A percentile compares a stretch with the other conserved stretches of the same genome.
Evolutionary conservation across 2,797 vertebrate genomes (phyloP).

Genomic region (Vipera latastei): DNA sequence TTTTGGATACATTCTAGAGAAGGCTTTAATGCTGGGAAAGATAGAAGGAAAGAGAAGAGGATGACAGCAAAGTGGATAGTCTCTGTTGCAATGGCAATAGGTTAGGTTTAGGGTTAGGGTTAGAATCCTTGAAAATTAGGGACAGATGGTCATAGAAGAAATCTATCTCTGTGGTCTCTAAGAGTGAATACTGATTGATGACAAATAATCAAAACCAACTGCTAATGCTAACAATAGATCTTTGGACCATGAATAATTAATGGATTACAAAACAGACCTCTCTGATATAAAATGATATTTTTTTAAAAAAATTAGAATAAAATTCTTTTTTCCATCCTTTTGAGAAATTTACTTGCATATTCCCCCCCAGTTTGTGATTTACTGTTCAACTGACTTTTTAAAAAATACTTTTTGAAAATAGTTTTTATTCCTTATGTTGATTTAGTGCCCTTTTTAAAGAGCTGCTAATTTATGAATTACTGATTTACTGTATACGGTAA

Average conservation of each 20-base stretch:
- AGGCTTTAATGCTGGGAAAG: background rate
- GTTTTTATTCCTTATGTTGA: background rate
- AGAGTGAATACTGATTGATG: background rate
- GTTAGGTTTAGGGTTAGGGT: background rate
- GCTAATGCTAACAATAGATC: background rate
- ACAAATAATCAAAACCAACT: background rate
- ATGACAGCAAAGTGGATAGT: background rate
- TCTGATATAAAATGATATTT: background rate
- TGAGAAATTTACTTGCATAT: background rate
- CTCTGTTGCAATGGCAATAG: background rate
- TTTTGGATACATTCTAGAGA: background rate
- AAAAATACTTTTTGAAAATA: background rate
- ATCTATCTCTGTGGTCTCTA: background rate
- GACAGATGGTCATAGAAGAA: background rate
- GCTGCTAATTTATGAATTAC: background rate
- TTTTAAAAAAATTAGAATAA: constrained; percentile 5
- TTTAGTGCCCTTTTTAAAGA: background rate
- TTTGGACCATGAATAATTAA: background rate
- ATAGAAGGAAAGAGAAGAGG: background rate
- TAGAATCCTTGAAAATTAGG: background rate
- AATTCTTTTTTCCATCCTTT: background rate
- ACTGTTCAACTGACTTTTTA: background rate
- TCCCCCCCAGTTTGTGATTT: background rate
- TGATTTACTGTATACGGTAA: background rate
- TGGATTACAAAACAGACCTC: background rate